These are phyloP conservation scores for Paralvinella palmiformis DNA, from an alignment of 1,140 invertebrate genomes.

Conservation along the genomic window DNA sequence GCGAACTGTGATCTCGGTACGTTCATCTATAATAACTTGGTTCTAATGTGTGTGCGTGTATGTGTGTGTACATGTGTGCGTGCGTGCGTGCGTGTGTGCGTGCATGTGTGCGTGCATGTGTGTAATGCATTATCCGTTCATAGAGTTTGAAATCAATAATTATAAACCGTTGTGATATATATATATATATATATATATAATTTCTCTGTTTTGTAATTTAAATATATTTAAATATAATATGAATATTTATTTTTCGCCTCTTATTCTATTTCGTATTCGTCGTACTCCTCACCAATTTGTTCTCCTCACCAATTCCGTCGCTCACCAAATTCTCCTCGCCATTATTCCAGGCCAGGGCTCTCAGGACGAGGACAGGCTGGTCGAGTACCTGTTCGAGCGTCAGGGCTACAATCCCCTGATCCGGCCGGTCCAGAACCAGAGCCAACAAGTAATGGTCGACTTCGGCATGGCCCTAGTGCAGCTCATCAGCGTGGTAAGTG, in stretches of 20 bases:
- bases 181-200: background rate
- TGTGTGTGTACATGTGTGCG: no score
- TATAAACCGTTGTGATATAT: background rate
- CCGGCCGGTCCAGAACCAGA: constrained; percentile 94
- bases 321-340: no score
- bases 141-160: background rate
- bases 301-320: no score
- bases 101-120: background rate
- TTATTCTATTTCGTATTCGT: background rate
- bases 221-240: background rate
- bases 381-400: constrained; percentile 80
- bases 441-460: constrained; percentile 88
- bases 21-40: no score
- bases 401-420: constrained; percentile 98
- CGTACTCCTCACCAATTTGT: background rate
- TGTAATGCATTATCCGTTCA: background rate
- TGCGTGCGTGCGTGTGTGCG: background rate
- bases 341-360: constrained; percentile 26
- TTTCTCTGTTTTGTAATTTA: background rate
- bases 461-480: constrained; percentile 97
- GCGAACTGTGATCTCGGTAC: no score
- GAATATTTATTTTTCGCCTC: background rate
- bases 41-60: no score
- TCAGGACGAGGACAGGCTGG: constrained; percentile 55
- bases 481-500: constrained; percentile 95